These are phyloP conservation scores for Rhagoletis zephyria DNA, from an alignment of 1,140 invertebrate species.

Conservation along the genomic window DNA sequence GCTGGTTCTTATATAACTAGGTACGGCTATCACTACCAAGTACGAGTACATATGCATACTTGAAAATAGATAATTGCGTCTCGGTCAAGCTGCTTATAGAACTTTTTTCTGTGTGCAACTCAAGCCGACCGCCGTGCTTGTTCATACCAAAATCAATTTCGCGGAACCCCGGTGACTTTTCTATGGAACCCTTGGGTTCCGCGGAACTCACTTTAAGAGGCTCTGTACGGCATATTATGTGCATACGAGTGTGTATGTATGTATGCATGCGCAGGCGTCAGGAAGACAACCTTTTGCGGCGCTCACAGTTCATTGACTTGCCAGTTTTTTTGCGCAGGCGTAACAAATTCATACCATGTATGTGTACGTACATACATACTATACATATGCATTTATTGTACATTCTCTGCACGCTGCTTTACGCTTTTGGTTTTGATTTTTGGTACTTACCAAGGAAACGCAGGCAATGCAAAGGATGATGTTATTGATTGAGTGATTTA, in stretches of 20 bases:
- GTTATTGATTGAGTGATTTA: conserved; percentile 44
- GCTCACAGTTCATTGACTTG: conserved; percentile 42
- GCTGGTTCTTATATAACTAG: too few species aligned
- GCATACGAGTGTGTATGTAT: background rate
- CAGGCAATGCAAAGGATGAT: background rate
- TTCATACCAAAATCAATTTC: too few species aligned
- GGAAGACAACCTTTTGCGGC: background rate
- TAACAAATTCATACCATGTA: background rate
- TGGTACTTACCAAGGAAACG: background rate
- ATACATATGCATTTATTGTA: background rate
- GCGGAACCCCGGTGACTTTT: too few species aligned
- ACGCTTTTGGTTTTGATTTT: background rate
- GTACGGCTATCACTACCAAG: too few species aligned
- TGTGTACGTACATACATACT: background rate
- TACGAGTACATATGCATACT: background rate
- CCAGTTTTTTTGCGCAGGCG: conserved; percentile 3
- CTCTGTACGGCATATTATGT: background rate
- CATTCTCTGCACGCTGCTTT: background rate
- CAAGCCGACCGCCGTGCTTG: too few species aligned
- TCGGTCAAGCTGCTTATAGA: too few species aligned
- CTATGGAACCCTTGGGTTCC: too few species aligned
- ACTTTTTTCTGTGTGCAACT: too few species aligned
- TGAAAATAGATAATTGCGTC: too few species aligned
- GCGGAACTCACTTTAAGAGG: too few species aligned
- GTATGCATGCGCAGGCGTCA: conserved; percentile 14